Percentiles rank a stretch among this genome's conserved stretches.
Conservation (phyloP, 2,888 invertebrate species). For the Myopa tessellatipennis region DNA sequence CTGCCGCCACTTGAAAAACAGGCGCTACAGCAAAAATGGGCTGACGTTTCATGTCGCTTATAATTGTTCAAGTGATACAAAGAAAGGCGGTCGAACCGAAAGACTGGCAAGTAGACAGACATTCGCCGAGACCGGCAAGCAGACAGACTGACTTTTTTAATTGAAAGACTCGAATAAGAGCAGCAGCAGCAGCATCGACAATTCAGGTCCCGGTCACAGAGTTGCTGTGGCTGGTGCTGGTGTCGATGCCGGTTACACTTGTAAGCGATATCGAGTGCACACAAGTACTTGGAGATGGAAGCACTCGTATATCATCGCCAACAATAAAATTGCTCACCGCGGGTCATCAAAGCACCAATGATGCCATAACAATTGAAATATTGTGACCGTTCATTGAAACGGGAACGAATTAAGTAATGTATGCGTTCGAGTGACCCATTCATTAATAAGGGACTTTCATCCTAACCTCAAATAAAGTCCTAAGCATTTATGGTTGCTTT, state of each 20-base stretch:
- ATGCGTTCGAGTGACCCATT: too few relatives aligned
- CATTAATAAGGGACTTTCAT: too few relatives aligned
- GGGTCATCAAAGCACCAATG: not conserved
- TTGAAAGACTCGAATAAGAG: not conserved
- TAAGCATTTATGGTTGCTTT: too few relatives aligned
- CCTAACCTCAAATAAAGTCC: too few relatives aligned
- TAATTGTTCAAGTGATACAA: not conserved
- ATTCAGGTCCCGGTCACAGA: too few relatives aligned
- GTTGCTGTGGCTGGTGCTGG: not conserved
- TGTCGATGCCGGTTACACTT: not conserved
- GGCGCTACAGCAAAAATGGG: not conserved
- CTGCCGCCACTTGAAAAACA: not conserved
- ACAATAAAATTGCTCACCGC: not conserved
- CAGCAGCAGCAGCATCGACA: constrained; percentile 14
- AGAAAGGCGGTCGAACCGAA: not conserved
- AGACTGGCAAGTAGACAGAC: constrained; percentile 45
- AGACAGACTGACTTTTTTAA: constrained; percentile 34
- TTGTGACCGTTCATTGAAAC: too few relatives aligned
- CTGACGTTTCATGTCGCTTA: not conserved
- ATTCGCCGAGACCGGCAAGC: constrained; percentile 41
- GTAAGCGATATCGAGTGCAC: not conserved
- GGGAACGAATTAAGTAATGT: too few relatives aligned
- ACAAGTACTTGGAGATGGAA: not conserved
- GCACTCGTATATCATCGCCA: not conserved
- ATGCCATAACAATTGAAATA: too few relatives aligned